These are phyloP conservation scores for Opisthocomus hoazin DNA, from an alignment of 2,113 vertebrate genomes.

Conservation along the genomic window DNA sequence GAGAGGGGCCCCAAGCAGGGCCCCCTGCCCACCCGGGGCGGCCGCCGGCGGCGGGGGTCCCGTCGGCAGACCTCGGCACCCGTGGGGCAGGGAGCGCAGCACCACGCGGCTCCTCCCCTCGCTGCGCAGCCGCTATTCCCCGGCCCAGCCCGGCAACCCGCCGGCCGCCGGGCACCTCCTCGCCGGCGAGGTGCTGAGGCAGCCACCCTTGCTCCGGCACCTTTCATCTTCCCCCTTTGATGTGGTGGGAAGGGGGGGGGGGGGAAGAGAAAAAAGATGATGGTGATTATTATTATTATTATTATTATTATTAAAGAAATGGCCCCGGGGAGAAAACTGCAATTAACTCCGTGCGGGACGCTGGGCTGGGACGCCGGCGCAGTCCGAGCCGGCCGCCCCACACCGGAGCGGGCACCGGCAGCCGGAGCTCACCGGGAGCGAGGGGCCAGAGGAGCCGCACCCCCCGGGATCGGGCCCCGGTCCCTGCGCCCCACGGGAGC, in stretches of 20 bases:
- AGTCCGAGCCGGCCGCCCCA: background rate
- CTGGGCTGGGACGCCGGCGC: background rate
- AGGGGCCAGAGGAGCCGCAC: rapidly evolving
- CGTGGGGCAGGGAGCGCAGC: background rate
- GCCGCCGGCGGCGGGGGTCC: rapidly evolving
- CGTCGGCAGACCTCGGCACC: background rate
- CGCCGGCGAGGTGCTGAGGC: slow-evolving; percentile 22
- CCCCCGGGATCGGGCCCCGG: rapidly evolving
- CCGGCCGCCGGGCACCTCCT: background rate
- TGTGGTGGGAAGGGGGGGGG: slow-evolving; percentile 1
- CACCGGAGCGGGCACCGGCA: background rate
- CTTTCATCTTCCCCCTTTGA: slow-evolving; percentile 53
- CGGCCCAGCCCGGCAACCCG: background rate
- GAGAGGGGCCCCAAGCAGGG: background rate
- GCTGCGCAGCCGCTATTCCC: background rate
- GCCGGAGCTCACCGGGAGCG: background rate
- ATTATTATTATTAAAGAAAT: slow-evolving; percentile 47
- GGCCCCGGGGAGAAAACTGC: slow-evolving; percentile 10
- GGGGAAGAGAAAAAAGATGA: background rate
- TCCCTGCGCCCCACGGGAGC: background rate
- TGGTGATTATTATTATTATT: no score
- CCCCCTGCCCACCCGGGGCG: rapidly evolving
- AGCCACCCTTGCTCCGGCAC: slow-evolving; percentile 24
- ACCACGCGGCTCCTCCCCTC: slow-evolving; percentile 10
- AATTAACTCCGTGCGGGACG: slow-evolving; percentile 25